Percentiles rank a stretch among this genome's conserved stretches.
phyloP scores from a whole-genome alignment of 2,888 invertebrate species.

The Clanis bilineata region DNA sequence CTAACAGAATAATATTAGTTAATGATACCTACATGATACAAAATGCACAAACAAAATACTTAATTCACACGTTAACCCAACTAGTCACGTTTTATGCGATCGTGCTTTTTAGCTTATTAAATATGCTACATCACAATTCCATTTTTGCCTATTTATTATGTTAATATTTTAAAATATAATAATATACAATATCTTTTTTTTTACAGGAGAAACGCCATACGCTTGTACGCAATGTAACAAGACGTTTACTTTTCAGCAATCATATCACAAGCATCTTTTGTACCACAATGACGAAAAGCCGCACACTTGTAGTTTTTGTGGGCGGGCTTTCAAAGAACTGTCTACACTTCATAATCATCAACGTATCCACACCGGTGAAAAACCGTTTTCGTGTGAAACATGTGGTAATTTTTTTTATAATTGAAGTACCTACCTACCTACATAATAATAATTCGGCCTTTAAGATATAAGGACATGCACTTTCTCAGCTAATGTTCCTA shows the following conservation, averaged over 20 bases:
- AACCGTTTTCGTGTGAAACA: slow-evolving; percentile 93
- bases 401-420: slow-evolving; percentile 83
- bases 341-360: slow-evolving; percentile 94
- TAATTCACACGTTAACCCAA: slow-evolving; percentile 1
- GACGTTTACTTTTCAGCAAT: slow-evolving; percentile 94
- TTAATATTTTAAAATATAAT: slow-evolving; percentile 10
- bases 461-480: too few species aligned
- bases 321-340: slow-evolving; percentile 92
- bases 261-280: slow-evolving; percentile 93
- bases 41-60: background rate
- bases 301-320: slow-evolving; percentile 88
- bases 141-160: background rate
- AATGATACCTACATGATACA: background rate
- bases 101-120: background rate
- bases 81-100: slow-evolving; percentile 1
- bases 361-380: slow-evolving; percentile 92
- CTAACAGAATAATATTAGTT: slow-evolving; percentile 47
- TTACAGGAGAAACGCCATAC: slow-evolving; percentile 93
- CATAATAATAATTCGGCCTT: too few species aligned
- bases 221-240: slow-evolving; percentile 91
- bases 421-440: background rate
- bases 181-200: slow-evolving; percentile 16
- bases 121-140: background rate
- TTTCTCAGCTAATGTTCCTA: too few species aligned
- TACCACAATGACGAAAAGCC: slow-evolving; percentile 95